Evolutionary conservation across 2,113 vertebrate genomes (phyloP).

Genomic region (Aptenodytes forsteri): DNA sequence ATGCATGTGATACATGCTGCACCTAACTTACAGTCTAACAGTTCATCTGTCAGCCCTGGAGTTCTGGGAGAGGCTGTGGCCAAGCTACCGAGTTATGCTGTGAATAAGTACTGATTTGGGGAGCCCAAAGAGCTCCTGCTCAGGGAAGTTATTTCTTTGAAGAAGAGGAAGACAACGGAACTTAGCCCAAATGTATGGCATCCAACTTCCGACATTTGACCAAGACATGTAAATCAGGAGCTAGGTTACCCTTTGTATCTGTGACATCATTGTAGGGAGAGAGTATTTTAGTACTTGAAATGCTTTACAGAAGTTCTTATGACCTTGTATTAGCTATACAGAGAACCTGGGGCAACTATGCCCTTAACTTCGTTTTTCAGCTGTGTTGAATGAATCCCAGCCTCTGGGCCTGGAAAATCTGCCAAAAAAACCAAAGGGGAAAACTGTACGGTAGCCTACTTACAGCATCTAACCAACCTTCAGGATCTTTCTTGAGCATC

Average conservation of each 20-base stretch:
- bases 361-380: not conserved
- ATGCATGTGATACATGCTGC: not conserved
- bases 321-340: not conserved
- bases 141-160: not conserved
- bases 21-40: not conserved
- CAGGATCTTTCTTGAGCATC: not conserved
- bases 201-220: not conserved
- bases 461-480: not conserved
- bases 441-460: not conserved
- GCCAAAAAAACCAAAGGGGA: not conserved
- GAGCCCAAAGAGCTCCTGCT: not conserved
- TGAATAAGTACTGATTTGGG: not conserved
- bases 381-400: not conserved
- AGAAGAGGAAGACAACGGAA: not conserved
- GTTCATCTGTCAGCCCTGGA: not conserved
- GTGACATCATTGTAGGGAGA: not conserved
- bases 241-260: not conserved
- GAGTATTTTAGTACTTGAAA: not conserved
- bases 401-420: not conserved
- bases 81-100: rapidly evolving
- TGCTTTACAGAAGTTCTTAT: not conserved
- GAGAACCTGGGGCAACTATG: not conserved
- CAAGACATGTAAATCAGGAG: not conserved
- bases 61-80: not conserved
- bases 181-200: not conserved